Percentiles rank a stretch among this genome's conserved stretches.
These are phyloP conservation scores for Gobio occitaniae DNA, from an alignment of 2,797 vertebrate genomes.

Conservation along the genomic window DNA sequence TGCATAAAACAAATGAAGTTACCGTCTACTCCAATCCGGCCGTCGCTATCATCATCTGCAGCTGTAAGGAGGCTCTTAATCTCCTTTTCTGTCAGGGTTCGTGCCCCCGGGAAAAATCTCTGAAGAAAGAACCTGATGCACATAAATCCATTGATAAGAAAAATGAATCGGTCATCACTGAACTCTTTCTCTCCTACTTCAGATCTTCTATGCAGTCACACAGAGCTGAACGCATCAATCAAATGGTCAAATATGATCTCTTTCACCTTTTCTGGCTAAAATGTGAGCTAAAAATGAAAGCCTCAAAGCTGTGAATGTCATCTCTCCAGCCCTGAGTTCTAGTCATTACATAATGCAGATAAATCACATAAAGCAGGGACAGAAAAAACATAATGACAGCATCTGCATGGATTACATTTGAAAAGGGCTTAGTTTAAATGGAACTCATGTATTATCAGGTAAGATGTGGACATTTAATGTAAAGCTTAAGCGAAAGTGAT, in stretches of 20 bases:
- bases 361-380: constrained; percentile 36
- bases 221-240: neutral
- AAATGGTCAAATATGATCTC: neutral
- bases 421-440: constrained; percentile 34
- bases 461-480: constrained; percentile 11
- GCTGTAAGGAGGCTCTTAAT: constrained; percentile 87
- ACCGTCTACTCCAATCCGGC: constrained; percentile 93
- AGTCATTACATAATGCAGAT: constrained; percentile 56
- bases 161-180: neutral
- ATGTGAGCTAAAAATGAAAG: constrained; percentile 36
- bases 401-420: constrained; percentile 45
- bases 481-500: constrained; percentile 29
- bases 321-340: constrained; percentile 35
- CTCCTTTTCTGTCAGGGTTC: constrained; percentile 87
- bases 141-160: constrained; percentile 24
- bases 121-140: constrained; percentile 89
- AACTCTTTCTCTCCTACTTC: neutral
- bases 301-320: constrained; percentile 39
- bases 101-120: constrained; percentile 86
- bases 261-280: constrained; percentile 33
- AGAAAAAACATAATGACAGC: constrained; percentile 21
- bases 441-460: constrained; percentile 4
- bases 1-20: neutral
- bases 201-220: neutral
- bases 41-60: constrained; percentile 90